Conservation (phyloP, 2,113 vertebrate genomes). For the Suncus etruscus region DNA sequence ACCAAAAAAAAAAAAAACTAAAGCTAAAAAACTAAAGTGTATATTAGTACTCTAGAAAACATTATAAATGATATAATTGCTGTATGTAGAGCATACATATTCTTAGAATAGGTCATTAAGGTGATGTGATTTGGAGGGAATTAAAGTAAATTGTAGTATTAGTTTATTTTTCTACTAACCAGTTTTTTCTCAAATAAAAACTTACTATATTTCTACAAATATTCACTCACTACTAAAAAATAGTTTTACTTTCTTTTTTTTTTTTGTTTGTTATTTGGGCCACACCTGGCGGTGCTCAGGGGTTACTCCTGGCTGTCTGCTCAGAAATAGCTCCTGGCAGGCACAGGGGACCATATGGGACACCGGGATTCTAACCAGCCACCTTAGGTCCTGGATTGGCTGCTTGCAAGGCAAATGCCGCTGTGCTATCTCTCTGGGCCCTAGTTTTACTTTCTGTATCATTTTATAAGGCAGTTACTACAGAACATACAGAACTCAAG, state of each 20-base stretch:
- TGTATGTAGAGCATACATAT: no score
- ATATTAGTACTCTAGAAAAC: background rate
- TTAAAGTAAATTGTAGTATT: background rate
- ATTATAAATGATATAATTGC: background rate
- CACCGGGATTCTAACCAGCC: no score
- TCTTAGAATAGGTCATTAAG: no score
- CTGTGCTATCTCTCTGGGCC: no score
- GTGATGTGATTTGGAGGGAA: background rate
- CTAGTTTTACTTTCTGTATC: background rate
- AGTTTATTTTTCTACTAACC: conserved; percentile 66
- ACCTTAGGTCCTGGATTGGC: no score
- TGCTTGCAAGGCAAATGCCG: no score
- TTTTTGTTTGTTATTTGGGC: no score
- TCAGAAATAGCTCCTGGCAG: no score
- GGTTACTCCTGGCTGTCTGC: no score
- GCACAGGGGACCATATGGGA: no score
- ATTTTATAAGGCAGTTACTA: conserved; percentile 26
- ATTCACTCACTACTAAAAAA: conserved; percentile 29
- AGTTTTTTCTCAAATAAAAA: conserved; percentile 42
- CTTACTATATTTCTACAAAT: conserved; percentile 48
- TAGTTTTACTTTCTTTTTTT: conserved; percentile 27
- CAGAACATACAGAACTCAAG: conserved; percentile 11
- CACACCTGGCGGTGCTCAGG: no score
- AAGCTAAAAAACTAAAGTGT: background rate
- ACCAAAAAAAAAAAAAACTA: background rate